A percentile compares a stretch with the other conserved stretches of the same genome.
These are phyloP conservation scores for Coreius guichenoti DNA, from an alignment of 2,797 vertebrate genomes.

Conservation along the genomic window DNA sequence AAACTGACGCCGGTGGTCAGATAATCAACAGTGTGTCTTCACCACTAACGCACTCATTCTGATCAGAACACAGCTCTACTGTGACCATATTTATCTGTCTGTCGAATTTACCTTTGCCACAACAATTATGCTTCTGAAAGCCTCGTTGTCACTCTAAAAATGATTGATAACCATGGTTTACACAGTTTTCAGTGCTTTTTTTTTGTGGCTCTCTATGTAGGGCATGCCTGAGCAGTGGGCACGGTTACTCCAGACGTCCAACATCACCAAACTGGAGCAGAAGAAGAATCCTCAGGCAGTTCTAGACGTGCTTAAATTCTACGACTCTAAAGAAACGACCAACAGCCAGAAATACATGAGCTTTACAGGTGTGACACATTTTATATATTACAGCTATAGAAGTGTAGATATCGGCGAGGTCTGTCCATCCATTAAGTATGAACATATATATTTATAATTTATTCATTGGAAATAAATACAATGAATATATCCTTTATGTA, in stretches of 20 bases:
- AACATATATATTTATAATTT: too few relatives aligned
- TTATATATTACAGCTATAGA: background rate
- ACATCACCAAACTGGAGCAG: conserved; percentile 95
- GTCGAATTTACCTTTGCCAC: background rate
- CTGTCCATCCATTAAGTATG: background rate
- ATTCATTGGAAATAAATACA: too few relatives aligned
- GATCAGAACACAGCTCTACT: background rate
- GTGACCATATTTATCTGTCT: background rate
- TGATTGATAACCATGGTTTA: background rate
- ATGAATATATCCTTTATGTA: too few relatives aligned
- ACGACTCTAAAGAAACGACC: conserved; percentile 92
- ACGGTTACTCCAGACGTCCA: conserved; percentile 91
- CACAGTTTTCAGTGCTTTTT: conserved; percentile 27
- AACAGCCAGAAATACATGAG: conserved; percentile 99
- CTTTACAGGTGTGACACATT: conserved; percentile 85
- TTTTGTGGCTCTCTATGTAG: conserved; percentile 69
- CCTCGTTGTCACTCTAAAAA: too few relatives aligned
- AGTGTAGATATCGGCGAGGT: background rate
- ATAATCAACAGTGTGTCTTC: background rate
- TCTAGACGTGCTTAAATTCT: conserved; percentile 93
- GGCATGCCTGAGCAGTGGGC: conserved; percentile 98
- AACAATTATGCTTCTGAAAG: background rate
- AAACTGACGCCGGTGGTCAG: conserved; percentile 23
- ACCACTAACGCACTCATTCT: conserved; percentile 3
- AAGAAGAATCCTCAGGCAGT: conserved; percentile 98